phyloP scores from a whole-genome alignment of 1,140 invertebrate species.

The Drosophila sproati region DNA sequence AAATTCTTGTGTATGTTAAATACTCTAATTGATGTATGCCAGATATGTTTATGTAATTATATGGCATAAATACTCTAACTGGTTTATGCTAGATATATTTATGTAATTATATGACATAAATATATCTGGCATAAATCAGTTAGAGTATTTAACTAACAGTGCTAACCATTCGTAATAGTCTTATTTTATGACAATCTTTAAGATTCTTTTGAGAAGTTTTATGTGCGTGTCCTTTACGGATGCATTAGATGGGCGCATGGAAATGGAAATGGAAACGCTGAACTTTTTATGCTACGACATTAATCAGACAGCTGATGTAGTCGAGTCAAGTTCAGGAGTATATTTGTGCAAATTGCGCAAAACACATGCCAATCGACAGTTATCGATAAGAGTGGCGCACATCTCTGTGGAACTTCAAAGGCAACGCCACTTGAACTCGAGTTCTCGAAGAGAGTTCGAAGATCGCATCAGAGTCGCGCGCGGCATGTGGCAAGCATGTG shows the following conservation, averaged over 20 bases:
- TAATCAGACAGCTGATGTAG: constrained; percentile 38
- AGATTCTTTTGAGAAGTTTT: constrained; percentile 34
- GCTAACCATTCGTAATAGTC: background rate
- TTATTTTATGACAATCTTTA: constrained; percentile 39
- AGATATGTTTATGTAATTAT: too few relatives aligned
- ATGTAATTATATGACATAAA: too few relatives aligned
- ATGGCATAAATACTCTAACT: too few relatives aligned
- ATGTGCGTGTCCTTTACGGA: constrained; percentile 31
- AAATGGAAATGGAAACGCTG: constrained; percentile 21
- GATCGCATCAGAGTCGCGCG: constrained; percentile 56
- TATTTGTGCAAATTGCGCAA: constrained; percentile 55
- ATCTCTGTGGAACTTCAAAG: constrained; percentile 64
- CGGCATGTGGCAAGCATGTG: constrained; percentile 78
- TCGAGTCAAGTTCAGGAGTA: constrained; percentile 47
- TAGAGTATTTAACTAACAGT: background rate
- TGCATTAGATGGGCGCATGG: constrained; percentile 6
- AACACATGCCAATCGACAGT: constrained; percentile 67
- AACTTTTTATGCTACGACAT: constrained; percentile 27
- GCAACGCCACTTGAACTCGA: constrained; percentile 44
- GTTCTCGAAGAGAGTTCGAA: constrained; percentile 17
- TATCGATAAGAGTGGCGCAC: constrained; percentile 58
- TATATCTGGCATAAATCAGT: background rate
- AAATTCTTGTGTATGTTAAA: background rate
- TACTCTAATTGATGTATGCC: background rate
- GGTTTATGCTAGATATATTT: too few relatives aligned